Base-by-base conservation (phyloP, 2,888 invertebrate genomes). In the Diplolepis rosae region DNA sequence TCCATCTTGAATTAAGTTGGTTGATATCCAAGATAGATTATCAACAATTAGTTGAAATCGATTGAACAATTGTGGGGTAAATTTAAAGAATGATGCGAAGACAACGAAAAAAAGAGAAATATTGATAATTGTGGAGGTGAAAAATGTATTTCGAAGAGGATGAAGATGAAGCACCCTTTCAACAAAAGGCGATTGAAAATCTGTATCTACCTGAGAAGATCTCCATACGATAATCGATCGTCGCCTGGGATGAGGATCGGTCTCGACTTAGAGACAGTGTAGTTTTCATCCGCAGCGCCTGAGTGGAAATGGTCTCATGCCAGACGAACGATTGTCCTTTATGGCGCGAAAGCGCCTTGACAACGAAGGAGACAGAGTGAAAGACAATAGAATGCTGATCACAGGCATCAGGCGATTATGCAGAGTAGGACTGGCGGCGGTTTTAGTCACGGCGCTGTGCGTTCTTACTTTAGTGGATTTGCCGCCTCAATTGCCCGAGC, bases 361-460 rank as follows among this genome's bases (percentile, higher is more conserved):
- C 52, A 69, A 73, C 68, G 65, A 75, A 76, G 61, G 54, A 67
- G 76, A 39, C 68, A 35, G 73, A 68, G 71, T 72, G 75, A 76
- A 69, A 77, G 78, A 79, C 79, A 79, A 81, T 79, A 79, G 78
- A 70, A 84, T 83, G 83, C 77, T 81, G 75, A 77, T 82, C 65
- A 79, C 79, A 74, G 82, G 80, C 79, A 84, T 84, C 78, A 85
- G 83, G 75, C 85, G 82, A 79, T 82, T 86, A 80, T 86, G 84
- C 84, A 85, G 87, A 84, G 82, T 85, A 48, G 86, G 85, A 75
- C 80, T 87, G 65, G 84, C 83, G 73, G 86, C 83, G 71, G 83
- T 86, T 74, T 75, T 87, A 77, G 84, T 85, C 77, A 87, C 86
- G 70, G 87, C 86, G 74, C 80, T 87, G 76, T 87, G 85, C 80